Evolutionary conservation across 2,113 vertebrate species (phyloP), one percentile per base, ranked within the genome.

Genomic region (Tursiops truncatus): DNA sequence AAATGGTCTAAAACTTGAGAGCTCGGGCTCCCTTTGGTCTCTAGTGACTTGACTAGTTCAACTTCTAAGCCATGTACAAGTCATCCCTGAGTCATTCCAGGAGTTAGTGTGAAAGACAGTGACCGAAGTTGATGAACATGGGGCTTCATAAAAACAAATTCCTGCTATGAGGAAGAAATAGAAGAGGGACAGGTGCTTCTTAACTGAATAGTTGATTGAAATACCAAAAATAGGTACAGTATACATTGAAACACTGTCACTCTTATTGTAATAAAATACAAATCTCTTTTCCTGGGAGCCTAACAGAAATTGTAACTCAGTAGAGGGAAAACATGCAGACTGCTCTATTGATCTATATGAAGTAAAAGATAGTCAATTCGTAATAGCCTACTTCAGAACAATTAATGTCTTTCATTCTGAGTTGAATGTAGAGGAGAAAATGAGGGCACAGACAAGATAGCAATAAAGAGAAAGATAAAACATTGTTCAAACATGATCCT

Each of bases 301-400:
- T 38, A 85, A 85, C n/a, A 79, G 56, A 81, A 81, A 87, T 38
- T 92, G 4, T 74, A 96, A 86, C 89, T 96, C 73, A 82, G 41
- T 80, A 28, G 13, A 94, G 31, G n/a, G 63, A 88, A 94, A 89
- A 89, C 88, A 70, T 23, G 18, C 56, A 88, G 68, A 89, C 8
- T 56, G 18, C 12, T 81, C 33, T 79, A 91, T 68, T 77, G 23
- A 96, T 98, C 70, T 88, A n/a, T 58, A 70, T 73, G 56, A 84
- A 92, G 17, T 85, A 84, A 90, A 96, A 92, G 67, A 82, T 50
- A 94, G 85, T 96, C 65, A 77, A 86, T 94, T 44, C n/a, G 53
- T 70, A 85, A 91, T 26, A 60, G 44, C 31, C 47, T 67, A 74
- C n/a, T 95, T 71, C 81, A 50, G 47, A 92, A 68, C n/a, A 97